A percentile compares a stretch with the other conserved stretches of the same genome.
phyloP scores from a whole-genome alignment of 1,140 invertebrate species.

The Chironomus tepperi region DNA sequence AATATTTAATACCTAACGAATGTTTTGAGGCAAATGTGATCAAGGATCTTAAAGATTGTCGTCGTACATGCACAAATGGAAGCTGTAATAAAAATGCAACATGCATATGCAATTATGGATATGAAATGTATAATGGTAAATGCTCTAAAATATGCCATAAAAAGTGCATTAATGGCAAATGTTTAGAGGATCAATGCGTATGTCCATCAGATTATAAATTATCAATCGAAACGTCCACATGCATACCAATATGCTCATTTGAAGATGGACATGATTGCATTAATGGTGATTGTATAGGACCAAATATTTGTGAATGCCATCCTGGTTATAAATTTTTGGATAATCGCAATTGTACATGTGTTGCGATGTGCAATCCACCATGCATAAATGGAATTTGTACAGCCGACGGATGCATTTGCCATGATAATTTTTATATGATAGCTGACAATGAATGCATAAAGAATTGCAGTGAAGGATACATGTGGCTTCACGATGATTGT shows the following conservation, averaged over 20 bases:
- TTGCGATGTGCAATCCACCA: neutral
- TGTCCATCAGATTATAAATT: neutral
- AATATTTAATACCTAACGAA: neutral
- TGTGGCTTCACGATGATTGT: neutral
- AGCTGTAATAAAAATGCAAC: neutral
- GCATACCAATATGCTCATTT: conserved; percentile 31
- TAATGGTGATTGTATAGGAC: conserved; percentile 40
- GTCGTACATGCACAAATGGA: neutral
- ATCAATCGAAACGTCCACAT: conserved; percentile 26
- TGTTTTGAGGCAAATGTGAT: neutral
- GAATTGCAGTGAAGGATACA: neutral
- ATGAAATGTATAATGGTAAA: neutral
- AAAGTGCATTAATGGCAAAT: conserved; percentile 29
- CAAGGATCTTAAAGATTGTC: neutral
- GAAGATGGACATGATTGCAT: conserved; percentile 32
- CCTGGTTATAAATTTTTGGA: conserved; percentile 26
- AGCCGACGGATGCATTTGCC: neutral
- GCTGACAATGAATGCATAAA: neutral
- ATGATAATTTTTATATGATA: neutral
- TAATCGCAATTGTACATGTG: neutral
- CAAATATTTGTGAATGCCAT: conserved; percentile 39
- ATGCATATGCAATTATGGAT: neutral
- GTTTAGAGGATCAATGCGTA: conserved; percentile 26
- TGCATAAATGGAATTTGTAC: conserved; percentile 2
- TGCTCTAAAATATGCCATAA: neutral